These are phyloP conservation scores for Microcebus jonahi DNA, from an alignment of 2,113 vertebrate genomes.

Conservation along the genomic window DNA sequence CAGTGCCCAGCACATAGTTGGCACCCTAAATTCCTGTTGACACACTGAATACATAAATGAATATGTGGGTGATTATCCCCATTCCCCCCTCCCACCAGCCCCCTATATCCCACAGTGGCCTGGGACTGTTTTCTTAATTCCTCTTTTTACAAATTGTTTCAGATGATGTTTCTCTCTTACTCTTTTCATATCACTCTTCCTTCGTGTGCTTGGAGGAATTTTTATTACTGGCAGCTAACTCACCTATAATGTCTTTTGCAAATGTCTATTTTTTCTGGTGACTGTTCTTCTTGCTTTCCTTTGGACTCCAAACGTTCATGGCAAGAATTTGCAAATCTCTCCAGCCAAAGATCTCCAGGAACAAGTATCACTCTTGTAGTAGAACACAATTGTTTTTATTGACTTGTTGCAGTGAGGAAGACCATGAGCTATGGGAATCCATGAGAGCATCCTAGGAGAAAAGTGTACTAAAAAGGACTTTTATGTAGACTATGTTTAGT, in stretches of 20 bases:
- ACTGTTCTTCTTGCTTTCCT: neutral
- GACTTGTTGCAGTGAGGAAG: neutral
- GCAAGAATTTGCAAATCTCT: neutral
- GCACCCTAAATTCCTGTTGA: neutral
- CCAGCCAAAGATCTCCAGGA: neutral
- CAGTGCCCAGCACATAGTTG: neutral
- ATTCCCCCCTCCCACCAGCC: neutral
- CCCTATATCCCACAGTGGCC: neutral
- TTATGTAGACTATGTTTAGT: neutral
- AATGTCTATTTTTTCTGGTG: neutral
- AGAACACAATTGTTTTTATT: neutral
- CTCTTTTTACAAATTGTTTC: neutral
- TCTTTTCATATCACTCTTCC: neutral
- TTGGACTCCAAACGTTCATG: neutral
- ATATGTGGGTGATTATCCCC: neutral
- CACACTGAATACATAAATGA: neutral
- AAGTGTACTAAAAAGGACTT: neutral
- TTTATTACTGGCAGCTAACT: neutral
- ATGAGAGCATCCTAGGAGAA: neutral
- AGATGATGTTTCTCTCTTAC: neutral
- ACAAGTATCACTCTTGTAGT: neutral
- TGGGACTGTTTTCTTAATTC: neutral
- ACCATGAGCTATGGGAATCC: neutral
- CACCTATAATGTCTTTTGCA: neutral
- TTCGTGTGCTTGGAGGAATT: neutral